These are phyloP conservation scores for Cerceris rybyensis DNA, from an alignment of 2,888 invertebrate genomes.

Conservation along the genomic window DNA sequence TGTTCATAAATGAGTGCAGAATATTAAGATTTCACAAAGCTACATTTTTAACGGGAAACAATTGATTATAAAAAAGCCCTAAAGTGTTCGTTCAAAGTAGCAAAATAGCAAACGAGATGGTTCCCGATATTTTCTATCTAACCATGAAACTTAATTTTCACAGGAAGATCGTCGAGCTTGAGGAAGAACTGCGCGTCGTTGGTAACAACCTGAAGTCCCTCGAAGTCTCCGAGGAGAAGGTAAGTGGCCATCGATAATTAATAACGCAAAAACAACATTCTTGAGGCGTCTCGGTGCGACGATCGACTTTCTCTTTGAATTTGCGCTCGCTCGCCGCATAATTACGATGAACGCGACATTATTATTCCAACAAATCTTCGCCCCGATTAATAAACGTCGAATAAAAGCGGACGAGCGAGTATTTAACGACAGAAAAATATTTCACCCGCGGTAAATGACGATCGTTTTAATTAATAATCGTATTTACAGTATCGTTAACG, in stretches of 20 bases:
- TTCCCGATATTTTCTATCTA: conserved; percentile 2
- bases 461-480: too few species aligned
- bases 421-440: too few species aligned
- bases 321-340: conserved; percentile 22
- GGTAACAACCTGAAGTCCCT: conserved; percentile 99
- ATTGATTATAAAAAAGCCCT: neutral
- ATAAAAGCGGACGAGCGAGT: too few species aligned
- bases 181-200: conserved; percentile 99
- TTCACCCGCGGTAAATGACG: too few species aligned
- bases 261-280: conserved; percentile 16
- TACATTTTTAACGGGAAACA: too few species aligned
- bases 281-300: conserved; percentile 10
- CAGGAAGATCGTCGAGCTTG: conserved; percentile 99
- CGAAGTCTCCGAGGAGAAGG: conserved; percentile 99
- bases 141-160: conserved; percentile 61
- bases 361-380: neutral
- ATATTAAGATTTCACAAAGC: neutral
- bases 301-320: conserved; percentile 39
- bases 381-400: too few species aligned
- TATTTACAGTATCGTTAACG: too few species aligned
- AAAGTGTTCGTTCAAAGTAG: too few species aligned
- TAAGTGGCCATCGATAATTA: conserved; percentile 82
- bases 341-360: conserved; percentile 1
- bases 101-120: too few species aligned
- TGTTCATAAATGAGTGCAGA: too few species aligned